Evolutionary conservation across 1,140 invertebrate genomes (phyloP).

Genomic region (Ooceraea biroi): DNA sequence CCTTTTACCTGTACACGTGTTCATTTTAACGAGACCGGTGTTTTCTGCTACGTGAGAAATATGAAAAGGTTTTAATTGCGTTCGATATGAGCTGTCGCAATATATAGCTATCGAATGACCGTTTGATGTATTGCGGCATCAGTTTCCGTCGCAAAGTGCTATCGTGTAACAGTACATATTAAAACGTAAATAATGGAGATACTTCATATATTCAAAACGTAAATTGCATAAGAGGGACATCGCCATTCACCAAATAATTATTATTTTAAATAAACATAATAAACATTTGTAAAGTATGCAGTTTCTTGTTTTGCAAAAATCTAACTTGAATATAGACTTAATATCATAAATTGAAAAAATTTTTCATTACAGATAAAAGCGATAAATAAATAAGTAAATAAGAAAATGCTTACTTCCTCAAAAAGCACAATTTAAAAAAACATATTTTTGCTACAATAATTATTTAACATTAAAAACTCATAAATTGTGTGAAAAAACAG

Average conservation of each 20-base stretch:
- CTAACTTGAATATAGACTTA: not conserved
- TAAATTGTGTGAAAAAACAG: not conserved
- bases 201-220: not conserved
- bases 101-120: not conserved
- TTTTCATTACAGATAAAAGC: too few species aligned
- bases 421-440: too few species aligned
- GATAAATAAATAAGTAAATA: too few species aligned
- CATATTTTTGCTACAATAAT: not conserved
- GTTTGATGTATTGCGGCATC: constrained; percentile 26
- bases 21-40: constrained; percentile 33
- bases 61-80: constrained; percentile 44
- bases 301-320: not conserved
- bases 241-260: constrained; percentile 15
- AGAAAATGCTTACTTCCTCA: too few species aligned
- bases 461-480: not conserved
- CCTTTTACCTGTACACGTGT: not conserved
- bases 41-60: not conserved
- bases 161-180: constrained; percentile 23
- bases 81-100: not conserved
- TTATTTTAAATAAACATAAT: not conserved
- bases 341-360: too few species aligned
- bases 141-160: constrained; percentile 1
- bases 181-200: constrained; percentile 28
- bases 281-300: not conserved
- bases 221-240: constrained; percentile 6